These are phyloP conservation scores for Stramonita haemastoma DNA, from an alignment of 2,888 invertebrate species.

Conservation along the genomic window DNA sequence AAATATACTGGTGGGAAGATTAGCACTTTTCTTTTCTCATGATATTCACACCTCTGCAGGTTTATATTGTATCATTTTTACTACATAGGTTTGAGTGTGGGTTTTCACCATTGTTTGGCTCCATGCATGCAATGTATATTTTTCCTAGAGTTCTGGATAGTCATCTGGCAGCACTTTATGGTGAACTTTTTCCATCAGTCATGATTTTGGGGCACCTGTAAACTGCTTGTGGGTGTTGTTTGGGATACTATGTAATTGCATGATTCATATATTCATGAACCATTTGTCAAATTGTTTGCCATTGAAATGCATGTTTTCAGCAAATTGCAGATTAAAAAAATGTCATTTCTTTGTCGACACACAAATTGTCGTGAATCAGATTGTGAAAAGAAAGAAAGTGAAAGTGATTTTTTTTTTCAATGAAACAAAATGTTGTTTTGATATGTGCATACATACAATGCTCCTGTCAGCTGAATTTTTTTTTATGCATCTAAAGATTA, in stretches of 20 bases:
- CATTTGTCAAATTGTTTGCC: background rate
- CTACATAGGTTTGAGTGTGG: background rate
- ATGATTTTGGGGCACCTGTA: background rate
- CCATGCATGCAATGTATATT: background rate
- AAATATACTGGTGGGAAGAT: constrained; percentile 2
- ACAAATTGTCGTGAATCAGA: too few species aligned
- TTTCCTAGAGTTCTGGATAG: background rate
- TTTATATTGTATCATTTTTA: background rate
- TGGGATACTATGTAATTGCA: background rate
- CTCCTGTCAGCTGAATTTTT: too few species aligned
- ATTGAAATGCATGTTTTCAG: too few species aligned
- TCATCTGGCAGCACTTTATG: background rate
- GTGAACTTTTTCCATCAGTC: too few species aligned
- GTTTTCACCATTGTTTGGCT: background rate
- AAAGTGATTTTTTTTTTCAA: too few species aligned
- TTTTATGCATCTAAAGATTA: too few species aligned
- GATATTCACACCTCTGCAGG: background rate
- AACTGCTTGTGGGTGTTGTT: background rate
- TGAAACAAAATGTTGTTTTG: too few species aligned
- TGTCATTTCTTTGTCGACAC: too few species aligned
- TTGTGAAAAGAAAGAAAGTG: too few species aligned
- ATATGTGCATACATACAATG: too few species aligned
- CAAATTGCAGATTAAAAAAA: too few species aligned
- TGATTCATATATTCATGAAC: background rate
- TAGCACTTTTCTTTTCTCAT: background rate